Conservation (phyloP, 1,140 invertebrate species). For the Chironomus striatipennis region DNA sequence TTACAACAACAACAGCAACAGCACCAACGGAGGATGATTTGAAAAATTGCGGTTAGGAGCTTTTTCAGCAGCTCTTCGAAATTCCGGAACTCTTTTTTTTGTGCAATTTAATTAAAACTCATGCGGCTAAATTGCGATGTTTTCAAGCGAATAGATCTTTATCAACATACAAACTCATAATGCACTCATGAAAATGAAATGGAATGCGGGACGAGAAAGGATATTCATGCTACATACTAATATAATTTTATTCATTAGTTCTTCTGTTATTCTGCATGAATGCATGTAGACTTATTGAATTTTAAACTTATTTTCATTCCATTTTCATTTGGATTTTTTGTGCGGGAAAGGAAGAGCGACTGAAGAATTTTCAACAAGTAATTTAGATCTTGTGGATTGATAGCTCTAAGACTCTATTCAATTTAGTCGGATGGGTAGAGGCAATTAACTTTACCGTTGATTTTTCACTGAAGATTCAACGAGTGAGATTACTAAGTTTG, state of each 20-base stretch:
- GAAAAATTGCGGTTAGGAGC: not conserved
- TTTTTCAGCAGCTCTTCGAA: not conserved
- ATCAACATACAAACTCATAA: constrained; percentile 1
- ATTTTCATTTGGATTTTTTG: no score
- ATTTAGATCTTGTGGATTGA: no score
- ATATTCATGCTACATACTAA: not conserved
- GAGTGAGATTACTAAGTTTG: no score
- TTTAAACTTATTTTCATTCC: no score
- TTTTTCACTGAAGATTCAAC: no score
- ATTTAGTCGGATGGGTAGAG: no score
- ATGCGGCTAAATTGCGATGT: not conserved
- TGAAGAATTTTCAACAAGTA: no score
- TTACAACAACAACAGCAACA: not conserved
- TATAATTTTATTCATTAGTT: not conserved
- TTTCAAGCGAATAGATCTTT: not conserved
- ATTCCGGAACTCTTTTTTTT: not conserved
- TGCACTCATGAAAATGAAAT: not conserved
- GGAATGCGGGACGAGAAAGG: not conserved
- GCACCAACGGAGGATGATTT: not conserved
- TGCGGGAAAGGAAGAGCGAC: no score
- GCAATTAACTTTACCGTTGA: no score
- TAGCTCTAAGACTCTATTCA: no score
- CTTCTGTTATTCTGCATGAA: no score
- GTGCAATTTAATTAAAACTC: constrained; percentile 1
- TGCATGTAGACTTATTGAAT: no score